Evolutionary conservation across 2,797 vertebrate species (phyloP), one percentile per base, ranked within the genome.

Genomic region (Sandelia bainsii): DNA sequence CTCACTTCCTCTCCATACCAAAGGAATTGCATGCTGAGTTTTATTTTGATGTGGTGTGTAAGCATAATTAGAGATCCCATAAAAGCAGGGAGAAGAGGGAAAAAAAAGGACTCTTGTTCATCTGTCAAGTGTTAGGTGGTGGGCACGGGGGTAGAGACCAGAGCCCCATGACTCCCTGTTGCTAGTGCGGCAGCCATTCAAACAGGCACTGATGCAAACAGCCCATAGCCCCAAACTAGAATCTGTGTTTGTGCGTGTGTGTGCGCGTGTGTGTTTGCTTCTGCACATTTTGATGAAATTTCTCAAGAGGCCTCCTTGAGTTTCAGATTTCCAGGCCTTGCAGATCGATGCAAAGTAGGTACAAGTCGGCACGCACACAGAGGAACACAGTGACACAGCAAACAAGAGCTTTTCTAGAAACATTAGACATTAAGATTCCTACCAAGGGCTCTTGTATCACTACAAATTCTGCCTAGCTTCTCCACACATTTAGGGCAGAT

Each of bases 51-150:
- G 92, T 93, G 92, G 92, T 60, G 13, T 91, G 86, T 92, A 92
- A 92, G 92, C 80, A 81, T 94, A 95, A 96, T 94, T 94, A 93
- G 90, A 93, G 91, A 86, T 89, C 84, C 89, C 84, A 91, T 89
- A 92, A 94, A 93, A 90, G 76, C 71, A 71, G 62, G 58, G 72
- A 17, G 59, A 46, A 59, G 74, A 50, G 65, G 58, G 5, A 16
- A 6, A 81, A 82, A 63, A 62, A 70, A 73, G 72, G 75, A 79
- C 75, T 82, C 76, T 80, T 89, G 90, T 94, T 91, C 92, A 94
- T 95, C 93, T 94, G 93, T 94, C 81, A 69, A 87, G 84, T 86
- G 90, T 92, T 92, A 92, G 72, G 77, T 83, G 82, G 75, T 85
- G 88, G 79, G 82, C 76, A 68, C 8, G 39, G 66, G 66, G 75